Percentiles rank a stretch among this genome's conserved stretches.
phyloP scores from a whole-genome alignment of 2,888 invertebrate genomes.

The Scaptomyza reducta region DNA sequence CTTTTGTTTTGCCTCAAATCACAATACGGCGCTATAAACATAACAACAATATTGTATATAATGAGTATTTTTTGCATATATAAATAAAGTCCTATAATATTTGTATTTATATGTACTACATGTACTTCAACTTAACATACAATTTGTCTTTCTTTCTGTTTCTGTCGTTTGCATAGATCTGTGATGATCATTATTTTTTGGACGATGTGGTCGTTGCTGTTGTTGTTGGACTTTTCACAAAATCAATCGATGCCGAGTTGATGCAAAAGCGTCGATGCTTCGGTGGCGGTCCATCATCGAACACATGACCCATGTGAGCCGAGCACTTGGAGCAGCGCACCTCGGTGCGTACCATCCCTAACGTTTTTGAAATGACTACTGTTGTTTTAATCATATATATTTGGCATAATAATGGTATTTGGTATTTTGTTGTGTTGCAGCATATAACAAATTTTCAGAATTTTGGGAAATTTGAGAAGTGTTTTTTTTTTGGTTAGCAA shows the following conservation, averaged over 20 bases:
- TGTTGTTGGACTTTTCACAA: conserved; percentile 70
- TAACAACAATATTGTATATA: conserved; percentile 26
- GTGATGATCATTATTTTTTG: conserved; percentile 69
- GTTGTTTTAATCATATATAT: conserved; percentile 73
- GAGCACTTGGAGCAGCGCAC: conserved; percentile 97
- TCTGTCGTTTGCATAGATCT: conserved; percentile 6
- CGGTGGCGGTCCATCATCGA: conserved; percentile 97
- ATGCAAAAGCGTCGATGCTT: conserved; percentile 97
- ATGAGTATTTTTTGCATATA: conserved; percentile 40
- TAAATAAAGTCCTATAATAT: conserved; percentile 71
- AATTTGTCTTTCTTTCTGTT: conserved; percentile 18
- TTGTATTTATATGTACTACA: conserved; percentile 26
- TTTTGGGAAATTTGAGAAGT: conserved; percentile 50
- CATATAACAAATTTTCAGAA: conserved; percentile 21
- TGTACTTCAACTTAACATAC: conserved; percentile 40
- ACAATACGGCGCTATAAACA: conserved; percentile 27
- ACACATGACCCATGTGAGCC: conserved; percentile 98
- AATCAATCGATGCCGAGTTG: conserved; percentile 90
- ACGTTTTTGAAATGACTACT: conserved; percentile 86
- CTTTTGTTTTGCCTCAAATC: conserved; percentile 30
- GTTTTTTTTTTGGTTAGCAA: conserved; percentile 59
- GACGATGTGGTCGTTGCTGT: conserved; percentile 62
- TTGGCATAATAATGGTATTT: conserved; percentile 30
- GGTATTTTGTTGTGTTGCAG: conserved; percentile 19
- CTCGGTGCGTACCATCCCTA: conserved; percentile 98